Evolutionary conservation across 2,888 invertebrate genomes (phyloP).

Genomic region (Omphaloscelis lunosa): DNA sequence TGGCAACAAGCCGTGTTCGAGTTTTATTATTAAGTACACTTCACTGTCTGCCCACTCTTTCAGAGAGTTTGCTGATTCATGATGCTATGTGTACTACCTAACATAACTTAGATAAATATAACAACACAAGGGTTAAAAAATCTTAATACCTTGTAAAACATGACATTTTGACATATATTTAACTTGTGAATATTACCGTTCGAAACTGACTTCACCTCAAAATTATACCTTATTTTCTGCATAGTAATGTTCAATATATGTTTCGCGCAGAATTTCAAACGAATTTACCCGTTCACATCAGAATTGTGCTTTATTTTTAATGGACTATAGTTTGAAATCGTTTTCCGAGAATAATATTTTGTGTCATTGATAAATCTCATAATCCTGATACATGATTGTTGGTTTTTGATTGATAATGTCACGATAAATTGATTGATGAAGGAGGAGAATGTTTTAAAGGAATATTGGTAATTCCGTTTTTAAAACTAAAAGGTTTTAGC

Average conservation of each 20-base stretch:
- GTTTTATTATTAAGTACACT: not conserved
- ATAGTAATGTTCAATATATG: not conserved
- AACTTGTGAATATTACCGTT: not conserved
- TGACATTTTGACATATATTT: constrained; percentile 56
- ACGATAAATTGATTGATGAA: constrained; percentile 45
- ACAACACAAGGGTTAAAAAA: constrained; percentile 39
- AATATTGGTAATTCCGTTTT: not conserved
- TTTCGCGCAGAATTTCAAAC: not conserved
- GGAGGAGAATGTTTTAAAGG: not conserved
- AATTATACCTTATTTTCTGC: not conserved
- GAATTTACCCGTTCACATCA: not conserved
- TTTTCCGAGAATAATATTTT: not conserved
- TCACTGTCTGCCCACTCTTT: not conserved
- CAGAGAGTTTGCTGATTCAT: not conserved
- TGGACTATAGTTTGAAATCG: not conserved
- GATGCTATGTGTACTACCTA: not conserved
- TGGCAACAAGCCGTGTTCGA: no score
- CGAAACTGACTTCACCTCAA: not conserved
- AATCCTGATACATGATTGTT: constrained; percentile 48
- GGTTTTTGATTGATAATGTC: constrained; percentile 54
- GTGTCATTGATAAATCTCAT: constrained; percentile 27
- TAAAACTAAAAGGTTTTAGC: not conserved
- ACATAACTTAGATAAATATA: no score
- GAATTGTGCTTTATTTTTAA: not conserved
- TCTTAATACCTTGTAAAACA: constrained; percentile 56